Evolutionary conservation across 2,797 vertebrate species (phyloP).

Genomic region (Coranthus polyacanthus): DNA sequence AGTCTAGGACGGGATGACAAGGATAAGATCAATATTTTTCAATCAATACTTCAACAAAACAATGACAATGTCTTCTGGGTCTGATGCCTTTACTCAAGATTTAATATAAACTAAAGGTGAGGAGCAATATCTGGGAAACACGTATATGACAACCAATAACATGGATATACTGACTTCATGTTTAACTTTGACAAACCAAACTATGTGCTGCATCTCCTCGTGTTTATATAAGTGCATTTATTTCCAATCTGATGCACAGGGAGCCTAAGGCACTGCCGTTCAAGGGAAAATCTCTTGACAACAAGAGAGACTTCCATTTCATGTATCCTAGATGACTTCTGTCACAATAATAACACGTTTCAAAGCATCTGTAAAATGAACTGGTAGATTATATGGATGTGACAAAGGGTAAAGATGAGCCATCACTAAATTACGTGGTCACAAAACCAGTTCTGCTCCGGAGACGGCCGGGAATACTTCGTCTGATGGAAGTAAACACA

Average conservation of each 20-base stretch:
- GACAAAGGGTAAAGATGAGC: neutral
- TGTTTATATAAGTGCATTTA: neutral
- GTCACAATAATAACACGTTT: constrained; percentile 1
- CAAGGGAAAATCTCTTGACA: neutral
- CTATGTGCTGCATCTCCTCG: too few relatives aligned
- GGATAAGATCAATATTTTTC: neutral
- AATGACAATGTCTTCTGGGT: constrained; percentile 2
- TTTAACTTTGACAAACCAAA: too few relatives aligned
- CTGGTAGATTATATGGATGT: neutral
- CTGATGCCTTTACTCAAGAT: neutral
- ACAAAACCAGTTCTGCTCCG: too few relatives aligned
- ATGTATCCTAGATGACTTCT: neutral
- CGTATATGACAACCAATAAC: too few relatives aligned
- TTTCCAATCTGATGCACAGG: constrained; percentile 21
- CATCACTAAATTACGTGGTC: too few relatives aligned
- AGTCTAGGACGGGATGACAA: neutral
- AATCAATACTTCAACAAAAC: neutral
- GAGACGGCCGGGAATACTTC: too few relatives aligned
- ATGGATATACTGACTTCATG: too few relatives aligned
- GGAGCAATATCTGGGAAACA: too few relatives aligned
- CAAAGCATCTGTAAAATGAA: neutral
- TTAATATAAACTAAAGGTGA: too few relatives aligned
- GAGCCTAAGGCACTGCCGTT: neutral
- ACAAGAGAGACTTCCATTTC: neutral
- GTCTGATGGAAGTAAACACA: too few relatives aligned